Evolutionary conservation across 2,113 vertebrate genomes (phyloP).

Genomic region (Cepphus grylle): DNA sequence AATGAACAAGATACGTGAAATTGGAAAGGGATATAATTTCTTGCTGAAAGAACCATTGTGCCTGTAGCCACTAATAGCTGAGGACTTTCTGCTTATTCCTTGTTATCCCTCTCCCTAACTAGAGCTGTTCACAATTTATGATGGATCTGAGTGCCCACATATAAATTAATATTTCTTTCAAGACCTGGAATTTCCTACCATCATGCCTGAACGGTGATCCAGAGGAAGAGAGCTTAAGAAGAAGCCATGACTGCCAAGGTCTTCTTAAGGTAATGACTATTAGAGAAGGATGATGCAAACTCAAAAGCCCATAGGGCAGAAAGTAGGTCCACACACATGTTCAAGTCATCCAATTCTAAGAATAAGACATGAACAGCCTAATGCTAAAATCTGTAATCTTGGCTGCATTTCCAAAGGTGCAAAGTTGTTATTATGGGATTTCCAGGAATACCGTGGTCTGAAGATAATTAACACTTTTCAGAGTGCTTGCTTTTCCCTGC

Average conservation of each 20-base stretch:
- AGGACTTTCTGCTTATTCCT: not conserved
- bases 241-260: not conserved
- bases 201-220: not conserved
- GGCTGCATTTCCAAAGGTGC: not conserved
- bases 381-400: not conserved
- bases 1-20: conserved; percentile 1
- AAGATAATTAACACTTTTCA: not conserved
- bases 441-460: not conserved
- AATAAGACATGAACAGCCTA: not conserved
- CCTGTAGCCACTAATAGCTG: not conserved
- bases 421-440: not conserved
- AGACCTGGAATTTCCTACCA: not conserved
- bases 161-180: not conserved
- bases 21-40: not conserved
- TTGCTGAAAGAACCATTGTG: not conserved
- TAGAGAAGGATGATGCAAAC: not conserved
- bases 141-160: not conserved
- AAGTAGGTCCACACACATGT: not conserved
- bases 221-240: not conserved
- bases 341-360: not conserved
- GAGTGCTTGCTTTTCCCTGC: not conserved
- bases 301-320: not conserved
- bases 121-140: not conserved
- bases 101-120: not conserved
- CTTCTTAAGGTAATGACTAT: not conserved